Evolutionary conservation across 2,797 vertebrate species (phyloP), one percentile per base, ranked within the genome.

Genomic region (Propithecus perrieri): DNA sequence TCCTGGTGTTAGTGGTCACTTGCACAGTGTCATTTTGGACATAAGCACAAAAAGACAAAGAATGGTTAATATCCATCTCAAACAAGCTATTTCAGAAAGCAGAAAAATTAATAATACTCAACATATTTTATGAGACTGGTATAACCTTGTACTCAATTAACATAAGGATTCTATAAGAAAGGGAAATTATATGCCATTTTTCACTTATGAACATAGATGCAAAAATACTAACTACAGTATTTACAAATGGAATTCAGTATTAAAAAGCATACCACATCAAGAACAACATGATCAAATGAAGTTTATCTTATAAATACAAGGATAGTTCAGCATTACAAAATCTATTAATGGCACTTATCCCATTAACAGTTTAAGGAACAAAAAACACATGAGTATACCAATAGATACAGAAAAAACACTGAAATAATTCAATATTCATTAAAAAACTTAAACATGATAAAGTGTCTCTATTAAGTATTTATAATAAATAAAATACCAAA

Each of bases 391-490:
- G 53, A 78, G 13, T 55, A 94, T 67, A 80, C 55, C 57, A 95
- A 75, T 0, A 86, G 79, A 72, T 87, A 33, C 28, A 88, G 41
- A 80, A 93, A 89, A 50, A 84, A 69, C 33, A 65, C 67, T 93
- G 50, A 91, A 74, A 67, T 22, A 93, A 85, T 67, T 95, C 53
- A 96, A 46, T 81, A 91, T 85, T 96, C 10, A 87, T 65, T 72
- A 63, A 74, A 79, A 91, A 94, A 61, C 15, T 71, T 26, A 88
- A 61, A 61, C 48, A 90, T 22, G 15, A 76, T 30, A 50, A 79
- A 79, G 10, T 83, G 5, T 76, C 67, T 78, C 57, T 65, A 38
- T 53, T 48, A 46, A 57, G 15, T 90, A 92, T n/a, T 61, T 63
- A 18, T 20, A 71, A 48, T 57, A 85, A 76, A 95, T 53, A 85